These are phyloP conservation scores for Pandemis heparana DNA, from an alignment of 2,888 invertebrate genomes.

Conservation along the genomic window DNA sequence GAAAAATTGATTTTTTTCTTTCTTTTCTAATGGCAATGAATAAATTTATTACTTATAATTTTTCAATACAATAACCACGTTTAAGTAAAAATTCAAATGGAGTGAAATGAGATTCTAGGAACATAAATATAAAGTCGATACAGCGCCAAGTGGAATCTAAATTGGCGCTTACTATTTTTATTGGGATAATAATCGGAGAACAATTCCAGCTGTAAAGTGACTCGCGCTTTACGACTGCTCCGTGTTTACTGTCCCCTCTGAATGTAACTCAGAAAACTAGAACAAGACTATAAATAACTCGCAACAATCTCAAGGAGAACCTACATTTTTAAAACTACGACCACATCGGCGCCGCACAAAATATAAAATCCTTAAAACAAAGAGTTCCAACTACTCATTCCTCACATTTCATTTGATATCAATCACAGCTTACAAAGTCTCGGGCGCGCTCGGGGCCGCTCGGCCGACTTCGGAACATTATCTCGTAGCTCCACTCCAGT, in stretches of 20 bases:
- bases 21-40: too few species aligned
- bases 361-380: slow-evolving; percentile 81
- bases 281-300: not conserved
- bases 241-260: slow-evolving; percentile 3
- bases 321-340: slow-evolving; percentile 40
- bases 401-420: slow-evolving; percentile 85
- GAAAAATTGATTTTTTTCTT: too few species aligned
- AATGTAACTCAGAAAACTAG: not conserved
- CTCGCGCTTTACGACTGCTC: slow-evolving; percentile 4
- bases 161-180: slow-evolving; percentile 3
- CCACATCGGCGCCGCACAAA: slow-evolving; percentile 54
- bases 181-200: slow-evolving; percentile 4
- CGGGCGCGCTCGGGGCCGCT: slow-evolving; percentile 67
- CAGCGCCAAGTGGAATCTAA: not conserved
- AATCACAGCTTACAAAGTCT: slow-evolving; percentile 80
- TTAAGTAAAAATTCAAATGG: not conserved
- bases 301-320: not conserved
- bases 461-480: slow-evolving; percentile 68
- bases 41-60: too few species aligned
- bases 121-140: not conserved
- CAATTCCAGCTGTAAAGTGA: slow-evolving; percentile 2
- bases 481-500: slow-evolving; percentile 74
- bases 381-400: slow-evolving; percentile 81
- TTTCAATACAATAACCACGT: too few species aligned
- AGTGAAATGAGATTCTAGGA: not conserved